Evolutionary conservation across 1,140 invertebrate species (phyloP), one percentile per base, ranked within the genome.

Genomic region (Trichoplusia ni): DNA sequence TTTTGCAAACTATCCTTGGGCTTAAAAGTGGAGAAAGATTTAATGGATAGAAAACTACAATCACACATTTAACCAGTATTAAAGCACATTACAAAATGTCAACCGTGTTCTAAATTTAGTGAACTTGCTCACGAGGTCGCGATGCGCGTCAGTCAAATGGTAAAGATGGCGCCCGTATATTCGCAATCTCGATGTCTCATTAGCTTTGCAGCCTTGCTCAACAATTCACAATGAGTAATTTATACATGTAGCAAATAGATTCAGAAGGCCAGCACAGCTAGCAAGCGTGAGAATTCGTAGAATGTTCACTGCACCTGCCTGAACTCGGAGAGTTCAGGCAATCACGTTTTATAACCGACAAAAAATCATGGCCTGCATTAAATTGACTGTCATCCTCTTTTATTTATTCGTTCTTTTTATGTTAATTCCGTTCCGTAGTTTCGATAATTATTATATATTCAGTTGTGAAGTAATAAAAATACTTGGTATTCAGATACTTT

Each of bases 101-200:
- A 78, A 73, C 67, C 35, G 61, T 53, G 67, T 74, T 82, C 75
- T 77, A 79, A 79, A 79, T 77, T 77, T 80, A 80, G 71, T 75
- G 73, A 79, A 77, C 74, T 77, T 75, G 68, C 68, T 75, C 70
- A 73, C 78, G 81, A 84, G 80, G 81, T 77, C 81, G 73, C 47
- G 65, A 67, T 72, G 73, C 74, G 75, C 80, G 78, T 77, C 76
- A 79, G 71, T 73, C 73, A 78, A 73, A 75, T 75, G 67, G 65
- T 74, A 69, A 82, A 81, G 73, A 82, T 83, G 75, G 82, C 78
- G 73, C 61, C 73, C 73, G 73, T 77, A 78, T 76, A 73, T 69
- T 75, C 68, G 63, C 74, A 42, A 72, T 77, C 73, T 67, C 63
- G 38, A 67, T 66, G 61, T 77, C 70, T 79, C 71, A 79, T 77